These are phyloP conservation scores for Sipha flava DNA, from an alignment of 1,140 invertebrate species.

Conservation along the genomic window DNA sequence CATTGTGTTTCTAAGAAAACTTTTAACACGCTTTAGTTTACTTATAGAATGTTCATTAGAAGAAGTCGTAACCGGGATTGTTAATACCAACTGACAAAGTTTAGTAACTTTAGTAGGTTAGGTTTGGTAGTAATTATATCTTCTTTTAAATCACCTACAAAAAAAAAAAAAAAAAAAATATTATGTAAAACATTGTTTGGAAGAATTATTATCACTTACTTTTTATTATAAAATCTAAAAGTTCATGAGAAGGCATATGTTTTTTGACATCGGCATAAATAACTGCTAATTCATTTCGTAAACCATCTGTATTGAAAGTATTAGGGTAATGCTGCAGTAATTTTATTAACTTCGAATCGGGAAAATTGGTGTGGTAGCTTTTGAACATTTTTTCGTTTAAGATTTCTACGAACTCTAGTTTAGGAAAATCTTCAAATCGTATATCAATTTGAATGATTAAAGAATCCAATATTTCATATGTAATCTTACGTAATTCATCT, in stretches of 20 bases:
- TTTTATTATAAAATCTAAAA: neutral
- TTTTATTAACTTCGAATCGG: too few species aligned
- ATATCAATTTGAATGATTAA: neutral
- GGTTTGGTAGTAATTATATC: neutral
- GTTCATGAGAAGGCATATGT: too few species aligned
- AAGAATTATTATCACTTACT: too few species aligned
- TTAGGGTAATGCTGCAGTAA: too few species aligned
- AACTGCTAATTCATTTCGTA: neutral
- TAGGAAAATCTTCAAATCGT: neutral
- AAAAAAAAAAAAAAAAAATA: too few species aligned
- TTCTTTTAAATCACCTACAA: neutral
- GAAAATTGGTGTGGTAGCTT: neutral
- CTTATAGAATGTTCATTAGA: neutral
- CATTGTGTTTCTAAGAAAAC: neutral
- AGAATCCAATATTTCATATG: neutral
- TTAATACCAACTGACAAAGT: neutral
- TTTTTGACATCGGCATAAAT: too few species aligned
- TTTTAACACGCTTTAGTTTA: neutral
- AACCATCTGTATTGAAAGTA: neutral
- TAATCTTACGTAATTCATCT: neutral
- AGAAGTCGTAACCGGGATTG: neutral
- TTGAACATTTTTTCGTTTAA: neutral
- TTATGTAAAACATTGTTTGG: too few species aligned
- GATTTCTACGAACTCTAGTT: neutral
- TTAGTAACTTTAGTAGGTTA: neutral